Evolutionary conservation across 1,140 invertebrate species (phyloP), one percentile per base, ranked within the genome.

Genomic region (Heliothis virescens): DNA sequence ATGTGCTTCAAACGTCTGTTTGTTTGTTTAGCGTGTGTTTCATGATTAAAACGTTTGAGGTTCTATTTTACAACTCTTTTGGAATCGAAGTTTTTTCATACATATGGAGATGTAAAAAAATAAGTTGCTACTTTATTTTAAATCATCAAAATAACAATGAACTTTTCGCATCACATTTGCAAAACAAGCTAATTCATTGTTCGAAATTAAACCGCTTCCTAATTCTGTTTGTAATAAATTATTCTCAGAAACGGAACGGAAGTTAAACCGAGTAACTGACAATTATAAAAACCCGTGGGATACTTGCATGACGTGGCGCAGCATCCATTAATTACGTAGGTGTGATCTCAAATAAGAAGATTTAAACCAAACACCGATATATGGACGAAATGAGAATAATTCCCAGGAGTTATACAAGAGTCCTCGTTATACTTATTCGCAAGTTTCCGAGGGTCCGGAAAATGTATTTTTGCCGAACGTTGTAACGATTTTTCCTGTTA

Each of bases 101-200:
- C 2, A 26, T 1, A 1, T 26, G 21, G 21, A 26, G 50, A 18
- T 9, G 7, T 55, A 55, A 55, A 55, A 26, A 26, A 26, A 21
- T 59, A 21, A 26, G 5, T 41, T 41, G 34, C 5, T 41, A 41
- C 34, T 41, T 41, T 26, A 26, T 26, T 26, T 26, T 26, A 26
- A 26, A 26, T 26, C 21, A 12, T 52, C 52, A 2, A 18, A 47
- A 16, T 48, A n/a, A 69, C 67, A 71, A 52, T 71, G 48, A 21
- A 21, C 48, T 71, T 41, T n/a, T 9, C 34, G 62, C 41, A 41
- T 3, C 47, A 71, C 12, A 71, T 71, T 71, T 71, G 48, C 67
- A 21, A 48, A 71, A 13, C 47, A 71, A 53, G 21, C 67, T 71
- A 21, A 29, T 26, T 52, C 47, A 71, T 71, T 52, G 21, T 71